Evolutionary conservation across 2,113 vertebrate species (phyloP), one percentile per base, ranked within the genome.

Genomic region (Trichechus manatus): DNA sequence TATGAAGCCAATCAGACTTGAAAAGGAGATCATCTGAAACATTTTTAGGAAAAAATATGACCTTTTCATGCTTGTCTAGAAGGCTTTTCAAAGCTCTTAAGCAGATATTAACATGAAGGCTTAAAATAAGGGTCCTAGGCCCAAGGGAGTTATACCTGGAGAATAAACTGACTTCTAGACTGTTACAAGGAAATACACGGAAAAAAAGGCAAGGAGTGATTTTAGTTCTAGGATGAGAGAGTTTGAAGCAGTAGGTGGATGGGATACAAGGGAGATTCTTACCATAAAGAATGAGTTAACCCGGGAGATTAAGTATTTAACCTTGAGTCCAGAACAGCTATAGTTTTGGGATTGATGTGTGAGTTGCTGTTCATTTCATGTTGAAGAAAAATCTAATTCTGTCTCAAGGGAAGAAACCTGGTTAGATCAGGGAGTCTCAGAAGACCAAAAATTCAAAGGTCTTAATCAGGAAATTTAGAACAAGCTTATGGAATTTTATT

Each of bases 371-470:
- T 93, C 15, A 74, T 64, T 96, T 85, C 7, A 77, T 23, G 2
- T 72, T 10, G 10, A 92, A 64, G 44, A 44, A 95, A 91, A 84
- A 63, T 72, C 66, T 15, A 87, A 53, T 91, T 93, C 39, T 87
- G 33, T 23, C 20, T 93, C 64, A 96, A 75, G 33, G 59, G 33
- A 47, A 56, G 13, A 91, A 75, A 59, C 44, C 25, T 87, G 15
- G 2, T 92, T 87, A 87, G 81, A 22, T 77, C 78, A 39, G 42
- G 19, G 9, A 2, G 4, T 39, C 63, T 86, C 42, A 20, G 70
- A 77, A 87, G 63, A 84, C 6, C 3, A 79, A 91, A 78, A 81
- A 29, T 78, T 36, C 80, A 92, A 78, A 92, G 53, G 20, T 75
- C 75, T 89, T n/a, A 42, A 87, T 6, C 29, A 77, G 81, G 68